Evolutionary conservation across 1,140 invertebrate genomes (phyloP), one percentile per base, ranked within the genome.

Genomic region (Brachionus rubens): DNA sequence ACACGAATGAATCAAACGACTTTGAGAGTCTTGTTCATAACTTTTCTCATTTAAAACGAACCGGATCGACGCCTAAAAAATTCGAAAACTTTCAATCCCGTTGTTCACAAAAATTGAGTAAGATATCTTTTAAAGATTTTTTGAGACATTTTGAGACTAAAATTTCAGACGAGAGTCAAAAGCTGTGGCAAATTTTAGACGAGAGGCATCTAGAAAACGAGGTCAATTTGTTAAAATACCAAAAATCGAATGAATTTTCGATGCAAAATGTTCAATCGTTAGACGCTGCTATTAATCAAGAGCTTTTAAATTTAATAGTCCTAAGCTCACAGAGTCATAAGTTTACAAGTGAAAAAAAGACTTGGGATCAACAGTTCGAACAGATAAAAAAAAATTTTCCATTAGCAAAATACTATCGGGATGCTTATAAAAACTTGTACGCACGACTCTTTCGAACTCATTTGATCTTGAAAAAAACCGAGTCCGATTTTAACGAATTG

Each of bases 201-300:
- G 54, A 19, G 36, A 14, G 36, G 21, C 5, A 28, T 59, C 10
- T 59, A 16, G 19, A 59, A 59, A 59, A 59, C 36, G 54, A 59
- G 36, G 54, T 59, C 1, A 30, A 59, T 21, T 19, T 59, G 1
- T 9, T 59, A 33, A 59, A 59, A 21, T 59, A 59, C n/a, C 54
- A 59, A 19, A 59, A 59, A 16, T 36, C 54, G 16, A 59, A 59
- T 6, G 54, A 59, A 21, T 59, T 59, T 59, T 30, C 30, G n/a
- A 16, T 59, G 12, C 36, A 26, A n/a, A 59, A 59, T 59, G 14
- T 59, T 36, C 54, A 36, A 7, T 59, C 54, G 3, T 19, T 59
- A n/a, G 28, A 59, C 4, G 30, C 33, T 14, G 54, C 54, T 2
- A 59, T 59, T 6, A 36, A 59, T 36, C 54, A 59, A 59, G 54